Percentiles rank a stretch among this genome's conserved stretches.
Evolutionary conservation across 1,140 invertebrate genomes (phyloP).

Genomic region (Scaptomyza graminum): DNA sequence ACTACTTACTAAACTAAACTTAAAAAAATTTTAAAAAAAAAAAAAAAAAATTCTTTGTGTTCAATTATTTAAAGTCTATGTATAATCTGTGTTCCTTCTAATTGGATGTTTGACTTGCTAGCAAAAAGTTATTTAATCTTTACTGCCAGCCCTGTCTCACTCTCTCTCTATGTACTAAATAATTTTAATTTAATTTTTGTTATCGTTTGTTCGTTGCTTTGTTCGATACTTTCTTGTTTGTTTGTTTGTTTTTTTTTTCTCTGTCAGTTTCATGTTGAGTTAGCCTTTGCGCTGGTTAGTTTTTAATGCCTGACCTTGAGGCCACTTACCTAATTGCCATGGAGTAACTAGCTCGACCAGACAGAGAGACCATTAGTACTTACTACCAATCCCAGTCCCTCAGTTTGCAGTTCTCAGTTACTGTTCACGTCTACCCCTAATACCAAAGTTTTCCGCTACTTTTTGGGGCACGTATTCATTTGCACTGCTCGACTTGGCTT

Average conservation of each 20-base stretch:
- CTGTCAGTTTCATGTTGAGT: slow-evolving; percentile 50
- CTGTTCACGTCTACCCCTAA: neutral
- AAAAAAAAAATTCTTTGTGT: slow-evolving; percentile 53
- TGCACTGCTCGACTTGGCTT: slow-evolving; percentile 6
- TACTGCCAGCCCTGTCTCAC: slow-evolving; percentile 27
- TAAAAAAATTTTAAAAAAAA: slow-evolving; percentile 21
- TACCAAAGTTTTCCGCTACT: slow-evolving; percentile 1
- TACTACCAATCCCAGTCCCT: neutral
- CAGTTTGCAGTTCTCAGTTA: too few species aligned
- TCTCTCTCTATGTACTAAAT: slow-evolving; percentile 35
- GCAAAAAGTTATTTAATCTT: slow-evolving; percentile 60
- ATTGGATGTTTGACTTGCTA: slow-evolving; percentile 81
- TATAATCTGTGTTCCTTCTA: slow-evolving; percentile 72
- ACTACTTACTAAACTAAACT: slow-evolving; percentile 63
- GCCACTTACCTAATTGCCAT: slow-evolving; percentile 79
- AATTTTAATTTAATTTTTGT: slow-evolving; percentile 50
- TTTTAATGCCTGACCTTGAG: slow-evolving; percentile 77
- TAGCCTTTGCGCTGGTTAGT: slow-evolving; percentile 32
- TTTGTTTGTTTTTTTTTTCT: slow-evolving; percentile 43
- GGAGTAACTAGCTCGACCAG: slow-evolving; percentile 49
- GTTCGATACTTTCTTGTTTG: slow-evolving; percentile 14
- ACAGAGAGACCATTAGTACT: slow-evolving; percentile 47
- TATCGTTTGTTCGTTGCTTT: slow-evolving; percentile 54
- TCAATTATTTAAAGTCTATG: slow-evolving; percentile 68
- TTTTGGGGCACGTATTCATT: slow-evolving; percentile 33